These are phyloP conservation scores for Delichon dasypus DNA, from an alignment of 2,797 vertebrate genomes.

Conservation along the genomic window DNA sequence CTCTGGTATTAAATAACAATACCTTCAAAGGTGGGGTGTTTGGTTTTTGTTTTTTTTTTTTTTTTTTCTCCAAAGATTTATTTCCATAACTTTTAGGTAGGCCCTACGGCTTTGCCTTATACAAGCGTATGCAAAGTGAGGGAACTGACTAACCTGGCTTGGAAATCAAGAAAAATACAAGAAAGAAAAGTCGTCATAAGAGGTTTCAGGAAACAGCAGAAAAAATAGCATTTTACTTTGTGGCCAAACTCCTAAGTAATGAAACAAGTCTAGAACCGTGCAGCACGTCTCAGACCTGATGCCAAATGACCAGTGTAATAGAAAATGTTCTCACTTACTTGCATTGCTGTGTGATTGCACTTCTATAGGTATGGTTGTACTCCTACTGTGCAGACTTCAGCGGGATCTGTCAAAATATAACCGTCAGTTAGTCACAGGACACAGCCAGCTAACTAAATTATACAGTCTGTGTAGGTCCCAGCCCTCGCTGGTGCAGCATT, in stretches of 20 bases:
- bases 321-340: conserved; percentile 80
- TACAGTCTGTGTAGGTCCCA: conserved; percentile 51
- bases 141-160: not conserved
- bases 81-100: not conserved
- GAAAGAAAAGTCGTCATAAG: not conserved
- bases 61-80: not conserved
- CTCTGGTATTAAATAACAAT: not conserved
- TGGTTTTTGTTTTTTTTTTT: not conserved
- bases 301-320: conserved; percentile 47
- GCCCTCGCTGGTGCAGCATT: conserved; percentile 2
- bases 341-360: conserved; percentile 76
- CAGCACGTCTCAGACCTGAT: not conserved
- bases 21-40: not conserved
- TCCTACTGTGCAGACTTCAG: conserved; percentile 83
- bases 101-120: not conserved
- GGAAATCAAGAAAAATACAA: not conserved
- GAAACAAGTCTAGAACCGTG: conserved; percentile 44
- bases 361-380: conserved; percentile 85
- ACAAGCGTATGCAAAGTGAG: not conserved
- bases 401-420: conserved; percentile 86
- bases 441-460: conserved; percentile 74
- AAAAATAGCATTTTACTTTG: not conserved
- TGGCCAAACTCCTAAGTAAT: conserved; percentile 26
- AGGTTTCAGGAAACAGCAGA: not conserved
- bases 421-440: conserved; percentile 80